These are phyloP conservation scores for Ostrea edulis DNA, from an alignment of 1,140 invertebrate species.

Conservation along the genomic window DNA sequence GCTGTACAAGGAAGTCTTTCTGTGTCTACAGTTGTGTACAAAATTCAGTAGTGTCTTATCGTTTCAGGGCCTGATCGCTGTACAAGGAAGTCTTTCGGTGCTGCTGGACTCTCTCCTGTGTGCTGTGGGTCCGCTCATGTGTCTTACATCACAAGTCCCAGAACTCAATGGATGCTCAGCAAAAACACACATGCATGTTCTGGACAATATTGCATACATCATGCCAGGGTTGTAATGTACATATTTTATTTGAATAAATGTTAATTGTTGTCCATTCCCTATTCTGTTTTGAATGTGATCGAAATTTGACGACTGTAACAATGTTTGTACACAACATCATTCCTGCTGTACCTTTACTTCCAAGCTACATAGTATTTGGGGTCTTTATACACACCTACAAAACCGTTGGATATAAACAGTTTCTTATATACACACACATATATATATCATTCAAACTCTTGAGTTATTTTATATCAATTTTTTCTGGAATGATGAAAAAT, in stretches of 20 bases:
- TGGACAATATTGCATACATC: conserved; percentile 97
- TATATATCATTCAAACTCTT: too few species aligned
- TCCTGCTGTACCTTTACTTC: background rate
- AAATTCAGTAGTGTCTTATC: conserved; percentile 7
- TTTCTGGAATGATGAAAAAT: too few species aligned
- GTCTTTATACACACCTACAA: too few species aligned
- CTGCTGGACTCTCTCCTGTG: conserved; percentile 96
- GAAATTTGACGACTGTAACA: too few species aligned
- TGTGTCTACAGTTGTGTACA: conserved; percentile 79
- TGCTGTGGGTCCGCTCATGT: conserved; percentile 92
- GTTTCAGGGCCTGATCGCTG: conserved; percentile 92
- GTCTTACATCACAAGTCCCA: conserved; percentile 91
- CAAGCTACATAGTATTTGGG: too few species aligned
- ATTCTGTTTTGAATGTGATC: background rate
- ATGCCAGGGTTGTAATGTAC: conserved; percentile 93
- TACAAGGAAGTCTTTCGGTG: conserved; percentile 96
- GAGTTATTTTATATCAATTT: too few species aligned
- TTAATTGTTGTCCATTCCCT: background rate
- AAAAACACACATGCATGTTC: conserved; percentile 86
- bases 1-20: conserved; percentile 96
- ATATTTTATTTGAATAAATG: background rate
- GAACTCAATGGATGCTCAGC: conserved; percentile 87
- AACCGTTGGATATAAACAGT: too few species aligned
- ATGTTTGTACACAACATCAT: too few species aligned
- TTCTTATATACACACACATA: too few species aligned